Evolutionary conservation across 2,888 invertebrate species (phyloP).

Genomic region (Leucania comma): DNA sequence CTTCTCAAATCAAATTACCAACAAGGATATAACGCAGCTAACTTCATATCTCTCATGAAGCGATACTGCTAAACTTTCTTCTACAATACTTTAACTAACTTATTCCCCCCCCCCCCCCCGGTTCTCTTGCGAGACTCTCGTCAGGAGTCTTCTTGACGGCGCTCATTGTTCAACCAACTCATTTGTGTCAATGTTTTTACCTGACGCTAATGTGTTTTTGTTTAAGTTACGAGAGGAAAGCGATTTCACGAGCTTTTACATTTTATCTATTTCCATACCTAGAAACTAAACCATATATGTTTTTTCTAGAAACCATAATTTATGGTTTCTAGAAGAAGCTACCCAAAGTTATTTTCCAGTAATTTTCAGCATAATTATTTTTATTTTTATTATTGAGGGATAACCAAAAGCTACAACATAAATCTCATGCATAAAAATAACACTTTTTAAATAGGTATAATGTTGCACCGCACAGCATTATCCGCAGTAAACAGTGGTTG

Average conservation of each 20-base stretch:
- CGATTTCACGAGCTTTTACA: background rate
- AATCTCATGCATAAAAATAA: too few species aligned
- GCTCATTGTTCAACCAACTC: constrained; percentile 41
- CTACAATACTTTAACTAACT: constrained; percentile 38
- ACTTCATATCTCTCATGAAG: constrained; percentile 14
- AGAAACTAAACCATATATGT: too few species aligned
- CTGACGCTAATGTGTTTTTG: constrained; percentile 47
- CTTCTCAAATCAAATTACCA: constrained; percentile 15
- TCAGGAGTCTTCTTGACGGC: constrained; percentile 12
- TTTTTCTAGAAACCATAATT: too few species aligned
- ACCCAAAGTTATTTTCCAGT: too few species aligned
- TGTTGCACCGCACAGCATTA: too few species aligned
- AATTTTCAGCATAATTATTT: too few species aligned
- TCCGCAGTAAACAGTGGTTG: too few species aligned
- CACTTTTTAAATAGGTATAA: too few species aligned
- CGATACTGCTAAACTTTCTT: constrained; percentile 30
- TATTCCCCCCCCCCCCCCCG: background rate
- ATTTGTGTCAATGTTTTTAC: constrained; percentile 50
- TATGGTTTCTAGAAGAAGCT: too few species aligned
- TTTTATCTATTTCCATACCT: too few species aligned
- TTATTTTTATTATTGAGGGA: too few species aligned
- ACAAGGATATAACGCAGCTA: constrained; percentile 19
- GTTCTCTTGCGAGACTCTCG: background rate
- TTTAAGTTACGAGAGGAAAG: constrained; percentile 9
- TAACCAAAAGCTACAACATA: too few species aligned